phyloP scores from a whole-genome alignment of 2,113 vertebrate species.

The Indicator maculatus region DNA sequence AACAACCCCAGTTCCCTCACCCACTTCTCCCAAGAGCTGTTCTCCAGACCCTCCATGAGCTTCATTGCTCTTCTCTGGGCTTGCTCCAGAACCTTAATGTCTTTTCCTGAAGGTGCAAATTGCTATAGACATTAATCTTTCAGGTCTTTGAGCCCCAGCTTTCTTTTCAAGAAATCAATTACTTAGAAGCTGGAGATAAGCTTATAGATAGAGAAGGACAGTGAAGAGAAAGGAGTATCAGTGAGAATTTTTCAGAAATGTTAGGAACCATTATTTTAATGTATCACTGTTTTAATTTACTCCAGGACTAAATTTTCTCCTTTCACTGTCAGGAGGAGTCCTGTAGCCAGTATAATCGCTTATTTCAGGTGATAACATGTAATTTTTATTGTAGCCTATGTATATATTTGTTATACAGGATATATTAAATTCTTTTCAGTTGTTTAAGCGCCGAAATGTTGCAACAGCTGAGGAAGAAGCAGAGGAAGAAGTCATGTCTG shows the following conservation, averaged over 20 bases:
- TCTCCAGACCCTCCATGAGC: no score
- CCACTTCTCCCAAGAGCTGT: no score
- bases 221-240: neutral
- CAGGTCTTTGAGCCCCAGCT: neutral
- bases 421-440: slow-evolving; percentile 66
- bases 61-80: no score
- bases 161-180: neutral
- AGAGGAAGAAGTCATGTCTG: slow-evolving; percentile 96
- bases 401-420: neutral
- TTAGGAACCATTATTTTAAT: neutral
- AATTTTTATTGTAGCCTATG: neutral
- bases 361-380: neutral
- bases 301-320: neutral
- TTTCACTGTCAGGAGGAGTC: neutral
- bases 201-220: neutral
- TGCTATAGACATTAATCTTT: neutral
- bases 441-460: slow-evolving; percentile 97
- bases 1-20: no score
- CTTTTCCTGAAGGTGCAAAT: no score
- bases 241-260: neutral
- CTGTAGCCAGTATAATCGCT: neutral
- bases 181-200: neutral
- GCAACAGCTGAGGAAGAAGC: slow-evolving; percentile 89
- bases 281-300: neutral
- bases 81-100: no score